Conservation (phyloP, 2,888 invertebrate genomes). For the Proisotoma minuta region DNA sequence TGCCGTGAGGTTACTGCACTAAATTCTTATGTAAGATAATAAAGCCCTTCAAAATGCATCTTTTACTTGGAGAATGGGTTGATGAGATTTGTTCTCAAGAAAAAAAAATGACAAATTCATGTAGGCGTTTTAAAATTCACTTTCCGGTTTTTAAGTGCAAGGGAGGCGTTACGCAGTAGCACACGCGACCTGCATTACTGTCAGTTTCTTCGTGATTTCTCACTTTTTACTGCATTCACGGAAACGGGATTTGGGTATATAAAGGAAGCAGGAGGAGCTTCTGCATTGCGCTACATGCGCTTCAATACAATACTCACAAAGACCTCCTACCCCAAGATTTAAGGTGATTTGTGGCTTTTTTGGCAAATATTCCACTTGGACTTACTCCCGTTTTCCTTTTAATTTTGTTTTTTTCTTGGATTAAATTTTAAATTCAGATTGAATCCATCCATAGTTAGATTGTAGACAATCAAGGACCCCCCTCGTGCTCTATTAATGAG, state of each 20-base stretch:
- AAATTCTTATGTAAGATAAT: background rate
- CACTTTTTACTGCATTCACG: conserved; percentile 8
- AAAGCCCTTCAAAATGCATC: background rate
- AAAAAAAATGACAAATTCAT: conserved; percentile 45
- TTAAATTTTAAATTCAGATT: conserved; percentile 12
- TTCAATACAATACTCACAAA: too few species aligned
- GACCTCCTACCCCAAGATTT: too few species aligned
- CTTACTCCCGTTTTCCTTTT: conserved; percentile 14
- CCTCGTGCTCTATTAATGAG: conserved; percentile 48
- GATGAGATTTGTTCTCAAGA: background rate
- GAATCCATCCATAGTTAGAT: conserved; percentile 23
- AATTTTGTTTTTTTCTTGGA: conserved; percentile 13
- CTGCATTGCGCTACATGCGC: too few species aligned
- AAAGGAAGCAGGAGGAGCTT: too few species aligned
- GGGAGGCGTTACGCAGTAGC: conserved; percentile 45
- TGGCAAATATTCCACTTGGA: too few species aligned
- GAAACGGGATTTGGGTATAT: background rate
- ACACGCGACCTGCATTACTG: conserved; percentile 43
- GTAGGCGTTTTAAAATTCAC: conserved; percentile 40
- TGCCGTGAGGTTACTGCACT: conserved; percentile 14
- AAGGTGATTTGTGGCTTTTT: too few species aligned
- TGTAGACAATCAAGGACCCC: conserved; percentile 48
- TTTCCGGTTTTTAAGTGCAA: conserved; percentile 43
- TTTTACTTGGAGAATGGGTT: conserved; percentile 2
- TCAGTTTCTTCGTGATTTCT: conserved; percentile 32